A percentile compares a stretch with the other conserved stretches of the same genome.
These are phyloP conservation scores for Chinchilla lanigera DNA, from an alignment of 2,113 vertebrate genomes.

Conservation along the genomic window DNA sequence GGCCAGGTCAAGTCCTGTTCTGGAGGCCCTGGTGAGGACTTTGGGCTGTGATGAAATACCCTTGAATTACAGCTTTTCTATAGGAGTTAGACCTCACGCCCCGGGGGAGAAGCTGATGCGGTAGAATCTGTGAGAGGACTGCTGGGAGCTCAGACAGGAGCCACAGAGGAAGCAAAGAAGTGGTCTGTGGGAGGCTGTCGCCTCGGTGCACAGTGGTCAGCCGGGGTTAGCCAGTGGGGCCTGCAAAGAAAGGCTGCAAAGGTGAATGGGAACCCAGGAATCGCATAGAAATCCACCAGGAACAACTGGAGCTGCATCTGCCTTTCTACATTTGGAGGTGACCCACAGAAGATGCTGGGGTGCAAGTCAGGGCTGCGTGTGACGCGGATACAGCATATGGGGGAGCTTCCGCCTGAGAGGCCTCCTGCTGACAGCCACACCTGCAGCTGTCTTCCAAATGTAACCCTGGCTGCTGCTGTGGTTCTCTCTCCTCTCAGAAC, in stretches of 20 bases:
- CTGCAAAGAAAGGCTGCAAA: neutral
- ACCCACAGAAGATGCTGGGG: neutral
- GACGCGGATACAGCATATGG: too few relatives aligned
- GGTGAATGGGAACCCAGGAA: neutral
- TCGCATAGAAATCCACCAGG: neutral
- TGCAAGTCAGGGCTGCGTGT: neutral
- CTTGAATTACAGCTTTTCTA: neutral
- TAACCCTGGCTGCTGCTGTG: neutral
- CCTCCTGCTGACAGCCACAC: rapidly evolving
- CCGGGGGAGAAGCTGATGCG: neutral
- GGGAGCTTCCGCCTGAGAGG: neutral
- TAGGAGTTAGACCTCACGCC: neutral
- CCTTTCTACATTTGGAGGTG: neutral
- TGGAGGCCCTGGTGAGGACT: neutral
- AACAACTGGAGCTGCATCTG: neutral
- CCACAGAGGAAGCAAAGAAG: neutral
- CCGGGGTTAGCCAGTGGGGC: neutral
- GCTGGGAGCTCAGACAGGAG: neutral
- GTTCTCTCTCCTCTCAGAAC: neutral
- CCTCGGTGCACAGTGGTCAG: neutral
- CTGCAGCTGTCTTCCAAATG: neutral
- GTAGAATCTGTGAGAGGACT: neutral
- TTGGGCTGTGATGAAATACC: neutral
- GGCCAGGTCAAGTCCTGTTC: neutral
- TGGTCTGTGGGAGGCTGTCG: neutral